Conservation (phyloP, 2,888 invertebrate species). For the Folsomia manolachei region DNA sequence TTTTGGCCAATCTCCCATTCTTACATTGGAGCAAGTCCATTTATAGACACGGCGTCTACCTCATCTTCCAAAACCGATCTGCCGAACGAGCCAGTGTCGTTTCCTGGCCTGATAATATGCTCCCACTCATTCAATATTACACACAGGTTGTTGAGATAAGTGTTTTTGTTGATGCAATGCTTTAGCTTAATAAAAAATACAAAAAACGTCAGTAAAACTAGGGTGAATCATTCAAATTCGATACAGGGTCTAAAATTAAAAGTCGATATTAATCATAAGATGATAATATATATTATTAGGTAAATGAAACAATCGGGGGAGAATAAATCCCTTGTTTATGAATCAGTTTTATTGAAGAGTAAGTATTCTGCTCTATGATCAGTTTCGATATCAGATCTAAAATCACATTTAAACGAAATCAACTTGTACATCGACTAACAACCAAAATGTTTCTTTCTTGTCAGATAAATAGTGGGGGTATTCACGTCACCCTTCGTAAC, state of each 20-base stretch:
- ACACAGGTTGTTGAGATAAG: background rate
- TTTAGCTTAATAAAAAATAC: too few species aligned
- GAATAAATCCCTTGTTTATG: too few species aligned
- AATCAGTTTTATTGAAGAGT: background rate
- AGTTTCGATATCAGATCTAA: background rate
- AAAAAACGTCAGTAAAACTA: background rate
- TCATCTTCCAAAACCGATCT: too few species aligned
- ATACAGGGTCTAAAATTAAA: too few species aligned
- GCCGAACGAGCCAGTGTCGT: background rate
- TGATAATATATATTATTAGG: too few species aligned
- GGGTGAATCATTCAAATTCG: background rate
- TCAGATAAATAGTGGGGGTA: too few species aligned
- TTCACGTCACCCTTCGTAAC: too few species aligned
- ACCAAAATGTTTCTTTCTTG: background rate
- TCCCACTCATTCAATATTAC: background rate
- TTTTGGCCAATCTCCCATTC: conserved; percentile 18
- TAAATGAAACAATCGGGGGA: too few species aligned
- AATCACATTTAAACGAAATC: background rate
- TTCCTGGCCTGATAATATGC: background rate
- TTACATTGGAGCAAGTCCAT: conserved; percentile 17
- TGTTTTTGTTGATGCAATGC: background rate
- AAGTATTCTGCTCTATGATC: background rate
- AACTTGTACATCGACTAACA: background rate
- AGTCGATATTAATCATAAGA: background rate
- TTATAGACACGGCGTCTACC: conserved; percentile 24